phyloP scores from a whole-genome alignment of 2,888 invertebrate species.

The Apotomis capreana region DNA sequence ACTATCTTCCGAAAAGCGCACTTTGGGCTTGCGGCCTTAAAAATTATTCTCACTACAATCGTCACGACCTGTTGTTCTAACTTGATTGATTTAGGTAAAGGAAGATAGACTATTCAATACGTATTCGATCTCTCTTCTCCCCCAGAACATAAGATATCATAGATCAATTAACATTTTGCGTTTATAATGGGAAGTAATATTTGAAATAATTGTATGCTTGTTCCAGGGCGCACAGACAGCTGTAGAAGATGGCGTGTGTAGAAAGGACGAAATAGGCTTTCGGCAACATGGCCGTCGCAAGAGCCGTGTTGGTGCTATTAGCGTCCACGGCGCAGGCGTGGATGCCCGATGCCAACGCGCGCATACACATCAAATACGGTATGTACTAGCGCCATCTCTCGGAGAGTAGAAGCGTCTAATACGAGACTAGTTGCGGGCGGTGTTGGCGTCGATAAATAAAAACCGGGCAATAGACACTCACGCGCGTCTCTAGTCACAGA shows the following conservation, averaged over 20 bases:
- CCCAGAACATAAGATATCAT: too few species aligned
- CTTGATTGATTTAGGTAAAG: too few species aligned
- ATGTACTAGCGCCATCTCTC: constrained; percentile 55
- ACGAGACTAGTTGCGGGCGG: background rate
- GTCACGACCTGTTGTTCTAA: too few species aligned
- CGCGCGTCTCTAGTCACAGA: too few species aligned
- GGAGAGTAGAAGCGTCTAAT: background rate
- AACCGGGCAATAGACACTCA: too few species aligned
- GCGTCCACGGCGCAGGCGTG: constrained; percentile 85
- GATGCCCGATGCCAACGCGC: constrained; percentile 88
- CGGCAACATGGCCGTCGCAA: constrained; percentile 77
- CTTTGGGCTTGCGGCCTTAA: too few species aligned
- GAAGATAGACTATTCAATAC: too few species aligned
- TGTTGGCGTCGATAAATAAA: background rate
- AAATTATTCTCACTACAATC: too few species aligned
- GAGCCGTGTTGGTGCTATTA: constrained; percentile 82
- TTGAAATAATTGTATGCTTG: constrained; percentile 48
- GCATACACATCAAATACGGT: constrained; percentile 87
- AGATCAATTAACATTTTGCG: too few species aligned
- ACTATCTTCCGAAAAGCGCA: too few species aligned
- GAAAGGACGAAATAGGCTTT: constrained; percentile 62
- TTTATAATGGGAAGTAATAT: background rate
- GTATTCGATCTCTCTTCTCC: too few species aligned
- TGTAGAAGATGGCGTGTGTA: constrained; percentile 72
- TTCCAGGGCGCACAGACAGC: constrained; percentile 60